Percentiles rank a stretch among this genome's conserved stretches.
Evolutionary conservation across 2,797 vertebrate genomes (phyloP).

Genomic region (Taenioides sp.): DNA sequence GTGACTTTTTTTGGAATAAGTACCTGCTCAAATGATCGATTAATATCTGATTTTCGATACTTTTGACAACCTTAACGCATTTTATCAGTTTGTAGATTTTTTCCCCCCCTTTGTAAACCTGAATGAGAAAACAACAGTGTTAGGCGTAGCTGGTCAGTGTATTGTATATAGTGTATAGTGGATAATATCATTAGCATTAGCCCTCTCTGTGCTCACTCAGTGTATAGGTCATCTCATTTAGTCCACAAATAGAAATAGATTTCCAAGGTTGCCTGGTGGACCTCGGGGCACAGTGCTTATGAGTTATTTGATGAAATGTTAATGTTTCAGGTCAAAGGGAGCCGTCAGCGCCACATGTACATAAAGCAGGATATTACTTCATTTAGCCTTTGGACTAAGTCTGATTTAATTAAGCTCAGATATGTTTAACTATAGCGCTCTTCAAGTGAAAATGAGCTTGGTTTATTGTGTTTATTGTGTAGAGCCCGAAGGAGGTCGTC

Average conservation of each 20-base stretch:
- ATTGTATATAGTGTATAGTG: background rate
- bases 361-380: conserved; percentile 11
- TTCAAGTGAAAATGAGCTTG: background rate
- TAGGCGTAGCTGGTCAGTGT: background rate
- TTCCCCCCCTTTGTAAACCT: background rate
- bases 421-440: background rate
- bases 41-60: no score
- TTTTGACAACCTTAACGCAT: no score
- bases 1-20: no score
- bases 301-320: conserved; percentile 14
- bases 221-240: conserved; percentile 6
- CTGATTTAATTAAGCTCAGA: conserved; percentile 7
- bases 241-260: conserved; percentile 7
- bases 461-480: background rate
- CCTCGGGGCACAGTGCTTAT: conserved; percentile 5
- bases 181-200: background rate
- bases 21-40: no score
- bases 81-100: no score
- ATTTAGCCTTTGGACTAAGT: conserved; percentile 13
- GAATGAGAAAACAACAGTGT: background rate
- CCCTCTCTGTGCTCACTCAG: background rate
- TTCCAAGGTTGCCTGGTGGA: background rate
- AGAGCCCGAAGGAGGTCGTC: no score
- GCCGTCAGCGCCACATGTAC: conserved; percentile 6
- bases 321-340: conserved; percentile 3